These are phyloP conservation scores for Pseudonaja textilis DNA, from an alignment of 2,113 vertebrate species.

Conservation along the genomic window DNA sequence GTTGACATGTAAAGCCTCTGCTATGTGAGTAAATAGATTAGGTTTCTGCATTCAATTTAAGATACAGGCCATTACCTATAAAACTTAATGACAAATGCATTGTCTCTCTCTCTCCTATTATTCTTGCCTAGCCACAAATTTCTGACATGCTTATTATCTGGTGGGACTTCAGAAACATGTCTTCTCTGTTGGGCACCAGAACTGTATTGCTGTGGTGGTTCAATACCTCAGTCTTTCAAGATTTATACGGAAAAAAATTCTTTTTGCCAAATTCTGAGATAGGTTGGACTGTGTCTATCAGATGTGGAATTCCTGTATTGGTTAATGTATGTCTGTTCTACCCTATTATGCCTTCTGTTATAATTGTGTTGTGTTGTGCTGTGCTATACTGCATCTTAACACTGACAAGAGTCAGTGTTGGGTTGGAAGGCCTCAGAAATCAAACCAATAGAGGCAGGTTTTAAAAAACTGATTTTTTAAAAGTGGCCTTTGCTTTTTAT, in stretches of 20 bases:
- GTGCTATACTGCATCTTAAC: background rate
- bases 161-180: background rate
- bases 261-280: background rate
- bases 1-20: background rate
- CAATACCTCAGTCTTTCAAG: no score
- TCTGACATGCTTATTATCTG: background rate
- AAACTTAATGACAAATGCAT: background rate
- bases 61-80: background rate
- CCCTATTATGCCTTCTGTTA: background rate
- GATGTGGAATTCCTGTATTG: background rate
- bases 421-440: background rate
- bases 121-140: background rate
- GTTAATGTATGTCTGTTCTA: background rate
- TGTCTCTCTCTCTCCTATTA: background rate
- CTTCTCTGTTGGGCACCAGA: background rate
- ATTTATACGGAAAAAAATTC: background rate
- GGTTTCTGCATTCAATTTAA: background rate
- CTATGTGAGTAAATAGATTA: background rate
- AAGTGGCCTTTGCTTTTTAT: slow-evolving; percentile 13
- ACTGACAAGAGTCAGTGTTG: background rate
- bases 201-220: background rate
- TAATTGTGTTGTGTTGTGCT: background rate
- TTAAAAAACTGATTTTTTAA: slow-evolving; percentile 12
- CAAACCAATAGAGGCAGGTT: background rate
- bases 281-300: background rate